Base-by-base conservation (phyloP, 2,113 vertebrate species). In the Nesogale talazaci region DNA sequence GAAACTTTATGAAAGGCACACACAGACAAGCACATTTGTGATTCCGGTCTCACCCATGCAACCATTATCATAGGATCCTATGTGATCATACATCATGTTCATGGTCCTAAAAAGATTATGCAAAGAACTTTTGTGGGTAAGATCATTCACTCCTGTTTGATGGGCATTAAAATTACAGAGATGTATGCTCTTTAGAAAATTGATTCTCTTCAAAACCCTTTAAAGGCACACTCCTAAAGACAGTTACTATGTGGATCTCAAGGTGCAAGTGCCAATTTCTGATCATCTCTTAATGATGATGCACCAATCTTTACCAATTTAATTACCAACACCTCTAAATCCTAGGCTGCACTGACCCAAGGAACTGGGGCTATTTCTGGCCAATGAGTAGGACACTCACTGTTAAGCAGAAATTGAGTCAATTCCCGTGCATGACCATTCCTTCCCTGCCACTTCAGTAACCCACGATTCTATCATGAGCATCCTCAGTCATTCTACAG, bases 91-190 rank as follows among this genome's bases (percentile, higher is more conserved):
- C 74, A 89, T 94, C 85, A 81, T 42, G 89, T 91, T 46, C 63
- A 78, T 93, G 38, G 10, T 77, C 25, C 31, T 77, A 6, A 3
- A 63, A n/a, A 42, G 70, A 89, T 76, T 92, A 88, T 65, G 84
- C 57, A 82, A 84, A 83, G 65, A 92, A 81, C 72, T 85, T 31
- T 69, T 94, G 20, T 84, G 56, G 16, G 17, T 69, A 70, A 63
- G 92, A 38, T 79, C 52, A 63, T 80, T 40, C 80, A 93, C 94
- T 90, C 74, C 56, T 29, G 83, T 74, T 72, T 81, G 65, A 88
- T 87, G 57, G 74, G 88, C 72, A 77, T 93, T 94, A 93, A 94
- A 70, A 88, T 94, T 95, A 95, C 78, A 93, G 79, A 94, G 72
- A 75, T 61, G 11, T 81, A 31, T 87, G 23, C 94, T 38, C 67